phyloP scores from a whole-genome alignment of 1,140 invertebrate genomes.

The Drosophila oshimai region DNA sequence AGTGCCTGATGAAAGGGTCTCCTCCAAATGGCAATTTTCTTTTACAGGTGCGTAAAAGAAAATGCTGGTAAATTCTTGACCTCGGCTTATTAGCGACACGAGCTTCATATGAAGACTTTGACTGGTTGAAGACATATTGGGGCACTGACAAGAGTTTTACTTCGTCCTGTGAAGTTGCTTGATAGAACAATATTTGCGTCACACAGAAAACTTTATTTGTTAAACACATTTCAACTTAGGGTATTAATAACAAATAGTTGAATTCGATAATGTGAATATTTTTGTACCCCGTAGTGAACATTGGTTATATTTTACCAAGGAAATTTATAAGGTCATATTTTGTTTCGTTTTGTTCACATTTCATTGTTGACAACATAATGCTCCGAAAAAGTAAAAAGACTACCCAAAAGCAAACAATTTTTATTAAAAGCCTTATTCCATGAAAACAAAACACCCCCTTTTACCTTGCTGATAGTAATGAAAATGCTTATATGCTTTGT shows the following conservation, averaged over 20 bases:
- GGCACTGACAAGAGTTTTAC: neutral
- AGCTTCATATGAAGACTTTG: neutral
- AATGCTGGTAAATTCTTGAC: neutral
- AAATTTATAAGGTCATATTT: no score
- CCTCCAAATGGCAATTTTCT: neutral
- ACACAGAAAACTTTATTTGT: neutral
- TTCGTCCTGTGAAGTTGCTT: no score
- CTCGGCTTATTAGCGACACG: neutral
- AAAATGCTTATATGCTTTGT: neutral
- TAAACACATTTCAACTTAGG: neutral
- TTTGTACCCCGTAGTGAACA: neutral
- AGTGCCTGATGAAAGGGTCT: neutral
- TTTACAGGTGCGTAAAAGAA: slow-evolving; percentile 5
- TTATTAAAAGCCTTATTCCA: neutral
- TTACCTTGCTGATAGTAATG: neutral
- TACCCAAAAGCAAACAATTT: no score
- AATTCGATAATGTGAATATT: neutral
- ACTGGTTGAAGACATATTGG: neutral
- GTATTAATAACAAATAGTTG: neutral
- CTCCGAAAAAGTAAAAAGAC: no score
- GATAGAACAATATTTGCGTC: neutral
- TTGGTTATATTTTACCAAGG: neutral
- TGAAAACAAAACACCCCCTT: neutral
- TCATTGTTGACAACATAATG: no score
- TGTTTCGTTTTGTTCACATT: no score